Conservation (phyloP, 2,113 vertebrate genomes). For the Orycteropus afer region DNA sequence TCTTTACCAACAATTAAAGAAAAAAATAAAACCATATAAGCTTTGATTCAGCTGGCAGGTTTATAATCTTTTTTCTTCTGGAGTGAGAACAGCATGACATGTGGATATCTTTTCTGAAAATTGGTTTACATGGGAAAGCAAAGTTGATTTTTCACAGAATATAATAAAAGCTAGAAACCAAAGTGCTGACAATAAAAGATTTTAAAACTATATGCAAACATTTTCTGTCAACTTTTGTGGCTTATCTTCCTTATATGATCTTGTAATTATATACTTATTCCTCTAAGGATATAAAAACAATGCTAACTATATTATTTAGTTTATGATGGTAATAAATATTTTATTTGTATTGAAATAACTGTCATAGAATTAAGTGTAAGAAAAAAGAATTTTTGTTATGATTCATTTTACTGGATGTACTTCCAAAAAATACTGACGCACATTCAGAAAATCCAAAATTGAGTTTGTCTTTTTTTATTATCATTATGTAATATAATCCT, state of each 20-base stretch:
- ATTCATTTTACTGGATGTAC: not conserved
- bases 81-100: slow-evolving; percentile 86
- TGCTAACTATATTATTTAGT: slow-evolving; percentile 48
- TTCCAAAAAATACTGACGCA: not conserved
- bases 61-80: slow-evolving; percentile 88
- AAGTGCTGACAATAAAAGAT: slow-evolving; percentile 84
- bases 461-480: slow-evolving; percentile 2
- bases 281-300: slow-evolving; percentile 65
- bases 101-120: slow-evolving; percentile 88
- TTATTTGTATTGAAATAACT: slow-evolving; percentile 64
- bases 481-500: not conserved
- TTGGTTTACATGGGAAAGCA: slow-evolving; percentile 87
- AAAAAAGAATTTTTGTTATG: slow-evolving; percentile 16
- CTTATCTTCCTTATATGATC: not conserved
- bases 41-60: slow-evolving; percentile 85
- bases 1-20: slow-evolving; percentile 64
- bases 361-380: slow-evolving; percentile 32
- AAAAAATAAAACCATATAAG: slow-evolving; percentile 84
- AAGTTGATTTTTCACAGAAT: slow-evolving; percentile 88
- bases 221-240: slow-evolving; percentile 66
- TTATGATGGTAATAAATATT: not conserved
- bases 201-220: slow-evolving; percentile 78
- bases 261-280: slow-evolving; percentile 60
- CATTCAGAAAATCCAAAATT: slow-evolving; percentile 22
- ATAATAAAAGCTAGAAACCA: slow-evolving; percentile 87